Conservation (phyloP, 2,888 invertebrate genomes). For the Mactromeris polynyma region DNA sequence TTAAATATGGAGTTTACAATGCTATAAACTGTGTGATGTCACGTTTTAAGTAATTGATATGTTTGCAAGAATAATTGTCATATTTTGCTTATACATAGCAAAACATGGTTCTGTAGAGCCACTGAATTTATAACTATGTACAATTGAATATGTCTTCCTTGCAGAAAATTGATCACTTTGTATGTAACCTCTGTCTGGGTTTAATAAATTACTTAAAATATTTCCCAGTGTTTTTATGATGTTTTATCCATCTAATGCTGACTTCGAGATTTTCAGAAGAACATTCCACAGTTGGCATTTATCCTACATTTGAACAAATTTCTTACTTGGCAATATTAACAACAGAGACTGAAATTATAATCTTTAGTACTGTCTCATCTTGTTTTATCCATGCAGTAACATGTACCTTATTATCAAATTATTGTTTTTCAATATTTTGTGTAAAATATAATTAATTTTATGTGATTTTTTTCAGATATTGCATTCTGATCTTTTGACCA, state of each 20-base stretch:
- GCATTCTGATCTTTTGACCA: not conserved
- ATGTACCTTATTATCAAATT: too few relatives aligned
- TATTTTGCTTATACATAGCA: not conserved
- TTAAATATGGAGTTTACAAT: not conserved
- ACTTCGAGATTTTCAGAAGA: not conserved
- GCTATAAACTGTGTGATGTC: not conserved
- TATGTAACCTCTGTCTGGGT: not conserved
- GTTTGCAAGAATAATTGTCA: not conserved
- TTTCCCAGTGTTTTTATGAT: not conserved
- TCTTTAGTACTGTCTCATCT: too few relatives aligned
- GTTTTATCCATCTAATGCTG: not conserved
- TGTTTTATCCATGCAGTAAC: too few relatives aligned
- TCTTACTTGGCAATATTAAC: too few relatives aligned
- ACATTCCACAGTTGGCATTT: not conserved
- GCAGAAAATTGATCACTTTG: not conserved
- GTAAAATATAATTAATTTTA: too few relatives aligned
- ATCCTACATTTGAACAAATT: too few relatives aligned
- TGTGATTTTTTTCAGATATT: too few relatives aligned
- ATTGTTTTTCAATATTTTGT: too few relatives aligned
- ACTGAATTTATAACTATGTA: not conserved
- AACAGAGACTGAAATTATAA: too few relatives aligned
- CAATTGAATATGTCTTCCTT: not conserved
- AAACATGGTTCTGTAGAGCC: not conserved
- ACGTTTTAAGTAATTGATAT: not conserved
- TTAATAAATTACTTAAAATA: not conserved